Conservation (phyloP, 2,113 vertebrate genomes). For the Emydocephalus ijimae region DNA sequence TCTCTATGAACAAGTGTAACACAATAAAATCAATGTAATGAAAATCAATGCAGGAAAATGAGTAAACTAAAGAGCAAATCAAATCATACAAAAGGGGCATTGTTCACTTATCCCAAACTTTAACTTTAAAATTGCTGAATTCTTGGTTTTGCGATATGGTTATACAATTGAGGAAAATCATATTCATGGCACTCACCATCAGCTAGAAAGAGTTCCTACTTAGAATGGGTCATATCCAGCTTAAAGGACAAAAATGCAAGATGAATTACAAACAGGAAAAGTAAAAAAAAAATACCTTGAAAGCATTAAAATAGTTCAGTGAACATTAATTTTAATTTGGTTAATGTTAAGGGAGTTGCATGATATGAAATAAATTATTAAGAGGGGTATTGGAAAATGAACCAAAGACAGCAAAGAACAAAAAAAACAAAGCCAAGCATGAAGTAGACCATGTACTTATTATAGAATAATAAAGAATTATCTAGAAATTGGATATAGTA, state of each 20-base stretch:
- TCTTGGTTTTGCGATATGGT: conserved; percentile 8
- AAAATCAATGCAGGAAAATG: background rate
- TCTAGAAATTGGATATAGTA: conserved; percentile 13
- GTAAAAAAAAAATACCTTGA: background rate
- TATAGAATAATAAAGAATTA: conserved; percentile 28
- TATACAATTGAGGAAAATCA: background rate
- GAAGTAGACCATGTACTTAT: conserved; percentile 4
- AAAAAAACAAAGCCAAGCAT: background rate
- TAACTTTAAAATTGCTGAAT: background rate
- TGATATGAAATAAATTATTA: background rate
- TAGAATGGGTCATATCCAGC: conserved; percentile 1
- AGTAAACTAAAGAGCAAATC: background rate
- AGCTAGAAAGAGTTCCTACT: background rate
- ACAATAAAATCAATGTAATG: background rate
- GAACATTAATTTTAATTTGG: conserved; percentile 1
- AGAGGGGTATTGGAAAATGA: background rate
- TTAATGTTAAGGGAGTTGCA: background rate
- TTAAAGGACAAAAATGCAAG: conserved; percentile 14
- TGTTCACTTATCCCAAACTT: no score
- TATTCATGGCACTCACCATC: background rate
- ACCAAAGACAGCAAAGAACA: background rate
- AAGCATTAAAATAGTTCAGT: conserved; percentile 19
- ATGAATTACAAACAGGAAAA: background rate
- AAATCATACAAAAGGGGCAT: background rate
- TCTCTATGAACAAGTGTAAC: background rate